These are phyloP conservation scores for Haemorhous mexicanus DNA, from an alignment of 2,113 vertebrate genomes.

Conservation along the genomic window DNA sequence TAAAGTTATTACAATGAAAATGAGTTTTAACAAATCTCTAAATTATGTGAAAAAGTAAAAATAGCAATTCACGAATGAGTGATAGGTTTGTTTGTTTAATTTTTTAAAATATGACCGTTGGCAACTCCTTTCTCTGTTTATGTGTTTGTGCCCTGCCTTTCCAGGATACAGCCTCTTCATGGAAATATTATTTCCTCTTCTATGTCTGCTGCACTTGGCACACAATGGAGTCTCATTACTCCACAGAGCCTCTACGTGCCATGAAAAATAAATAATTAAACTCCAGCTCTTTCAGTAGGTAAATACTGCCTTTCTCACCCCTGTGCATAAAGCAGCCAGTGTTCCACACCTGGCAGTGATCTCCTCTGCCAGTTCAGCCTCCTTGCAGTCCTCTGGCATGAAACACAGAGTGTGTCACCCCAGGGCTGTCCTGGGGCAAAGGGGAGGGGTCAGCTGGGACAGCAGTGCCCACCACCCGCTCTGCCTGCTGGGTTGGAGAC, in stretches of 20 bases:
- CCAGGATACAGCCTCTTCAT: not conserved
- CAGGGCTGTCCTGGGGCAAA: not conserved
- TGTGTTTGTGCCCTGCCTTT: not conserved
- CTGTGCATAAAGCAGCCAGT: not conserved
- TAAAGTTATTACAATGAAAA: not conserved
- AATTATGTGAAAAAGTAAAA: not conserved
- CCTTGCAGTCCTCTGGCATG: not conserved
- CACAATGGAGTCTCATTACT: not conserved
- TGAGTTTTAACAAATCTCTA: not conserved
- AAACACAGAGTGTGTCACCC: not conserved
- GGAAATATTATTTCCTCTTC: not conserved
- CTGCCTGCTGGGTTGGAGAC: not conserved
- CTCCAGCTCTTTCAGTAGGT: not conserved
- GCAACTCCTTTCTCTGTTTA: not conserved
- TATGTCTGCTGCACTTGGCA: not conserved
- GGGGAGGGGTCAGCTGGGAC: not conserved
- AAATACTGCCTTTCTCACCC: not conserved
- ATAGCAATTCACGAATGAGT: not conserved
- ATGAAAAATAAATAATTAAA: constrained; percentile 1
- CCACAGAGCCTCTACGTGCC: not conserved
- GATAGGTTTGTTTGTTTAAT: not conserved
- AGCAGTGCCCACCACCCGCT: not conserved
- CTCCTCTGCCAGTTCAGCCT: not conserved
- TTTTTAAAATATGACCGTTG: not conserved
- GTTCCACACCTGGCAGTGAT: not conserved